phyloP scores from a whole-genome alignment of 2,797 vertebrate species.

The Hemibagrus guttatus region DNA sequence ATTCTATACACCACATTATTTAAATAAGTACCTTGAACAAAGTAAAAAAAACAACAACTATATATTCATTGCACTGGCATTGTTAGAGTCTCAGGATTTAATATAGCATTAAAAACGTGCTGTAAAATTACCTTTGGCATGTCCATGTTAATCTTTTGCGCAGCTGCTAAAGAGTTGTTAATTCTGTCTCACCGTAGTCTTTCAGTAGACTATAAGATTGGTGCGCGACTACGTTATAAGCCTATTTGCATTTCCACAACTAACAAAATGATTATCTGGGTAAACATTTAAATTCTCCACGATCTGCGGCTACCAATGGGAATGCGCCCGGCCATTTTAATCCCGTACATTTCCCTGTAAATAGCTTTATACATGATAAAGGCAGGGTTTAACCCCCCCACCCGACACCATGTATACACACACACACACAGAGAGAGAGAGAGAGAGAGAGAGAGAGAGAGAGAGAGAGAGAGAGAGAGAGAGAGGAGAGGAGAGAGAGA shows the following conservation, averaged over 20 bases:
- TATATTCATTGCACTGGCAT: not conserved
- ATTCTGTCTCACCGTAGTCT: conserved; percentile 47
- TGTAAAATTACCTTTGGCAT: not conserved
- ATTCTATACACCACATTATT: not conserved
- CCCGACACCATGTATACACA: conserved; percentile 51
- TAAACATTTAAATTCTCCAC: conserved; percentile 77
- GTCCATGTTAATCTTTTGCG: not conserved
- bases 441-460: not conserved
- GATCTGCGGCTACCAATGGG: conserved; percentile 67
- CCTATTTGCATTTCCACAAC: conserved; percentile 72
- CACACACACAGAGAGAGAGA: conserved; percentile 40
- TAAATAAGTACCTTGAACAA: not conserved
- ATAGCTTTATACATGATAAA: conserved; percentile 78
- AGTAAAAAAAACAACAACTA: not conserved
- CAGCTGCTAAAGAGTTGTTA: conserved; percentile 44
- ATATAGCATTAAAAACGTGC: not conserved
- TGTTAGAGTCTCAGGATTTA: not conserved
- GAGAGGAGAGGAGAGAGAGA: not conserved
- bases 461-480: conserved; percentile 11
- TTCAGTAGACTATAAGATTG: conserved; percentile 40
- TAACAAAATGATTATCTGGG: conserved; percentile 73
- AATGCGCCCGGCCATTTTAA: conserved; percentile 69
- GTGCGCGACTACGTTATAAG: conserved; percentile 37
- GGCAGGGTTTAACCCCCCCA: conserved; percentile 41
- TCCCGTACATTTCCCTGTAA: conserved; percentile 81